Percentiles rank a stretch among this genome's conserved stretches.
These are phyloP conservation scores for Avahi laniger DNA, from an alignment of 2,797 vertebrate genomes.

Conservation along the genomic window DNA sequence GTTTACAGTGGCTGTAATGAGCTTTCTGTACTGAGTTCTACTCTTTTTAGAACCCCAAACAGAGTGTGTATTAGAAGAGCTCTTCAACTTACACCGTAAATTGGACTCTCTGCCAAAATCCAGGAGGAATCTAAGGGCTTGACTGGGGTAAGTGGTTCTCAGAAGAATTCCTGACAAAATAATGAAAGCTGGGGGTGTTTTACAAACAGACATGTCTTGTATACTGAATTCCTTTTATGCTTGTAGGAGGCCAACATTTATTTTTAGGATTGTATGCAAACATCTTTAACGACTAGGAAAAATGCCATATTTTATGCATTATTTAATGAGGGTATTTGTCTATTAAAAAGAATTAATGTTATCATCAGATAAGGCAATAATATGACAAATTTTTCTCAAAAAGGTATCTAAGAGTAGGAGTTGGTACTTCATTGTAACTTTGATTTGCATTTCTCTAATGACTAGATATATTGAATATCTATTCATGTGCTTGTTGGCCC, in stretches of 20 bases:
- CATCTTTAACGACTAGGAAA: neutral
- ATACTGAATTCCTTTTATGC: slow-evolving; percentile 34
- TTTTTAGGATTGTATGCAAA: slow-evolving; percentile 42
- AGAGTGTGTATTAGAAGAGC: slow-evolving; percentile 65
- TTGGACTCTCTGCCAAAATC: slow-evolving; percentile 65
- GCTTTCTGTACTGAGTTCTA: slow-evolving; percentile 64
- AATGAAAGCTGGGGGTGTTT: slow-evolving; percentile 50
- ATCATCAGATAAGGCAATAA: neutral
- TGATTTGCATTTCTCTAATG: neutral
- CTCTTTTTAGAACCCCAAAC: slow-evolving; percentile 64
- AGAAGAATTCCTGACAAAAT: slow-evolving; percentile 72
- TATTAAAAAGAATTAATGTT: neutral
- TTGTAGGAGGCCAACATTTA: slow-evolving; percentile 39
- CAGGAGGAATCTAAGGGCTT: slow-evolving; percentile 63
- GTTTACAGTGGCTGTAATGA: slow-evolving; percentile 75
- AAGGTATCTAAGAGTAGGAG: neutral
- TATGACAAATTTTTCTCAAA: neutral
- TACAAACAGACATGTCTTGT: slow-evolving; percentile 55
- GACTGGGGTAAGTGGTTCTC: slow-evolving; percentile 75
- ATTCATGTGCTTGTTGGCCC: neutral
- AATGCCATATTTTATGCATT: slow-evolving; percentile 35
- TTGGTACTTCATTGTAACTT: neutral
- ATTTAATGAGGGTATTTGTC: neutral
- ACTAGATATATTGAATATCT: neutral
- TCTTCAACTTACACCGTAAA: slow-evolving; percentile 72